Evolutionary conservation across 2,797 vertebrate species (phyloP).

Genomic region (Halcyon leucocephala): DNA sequence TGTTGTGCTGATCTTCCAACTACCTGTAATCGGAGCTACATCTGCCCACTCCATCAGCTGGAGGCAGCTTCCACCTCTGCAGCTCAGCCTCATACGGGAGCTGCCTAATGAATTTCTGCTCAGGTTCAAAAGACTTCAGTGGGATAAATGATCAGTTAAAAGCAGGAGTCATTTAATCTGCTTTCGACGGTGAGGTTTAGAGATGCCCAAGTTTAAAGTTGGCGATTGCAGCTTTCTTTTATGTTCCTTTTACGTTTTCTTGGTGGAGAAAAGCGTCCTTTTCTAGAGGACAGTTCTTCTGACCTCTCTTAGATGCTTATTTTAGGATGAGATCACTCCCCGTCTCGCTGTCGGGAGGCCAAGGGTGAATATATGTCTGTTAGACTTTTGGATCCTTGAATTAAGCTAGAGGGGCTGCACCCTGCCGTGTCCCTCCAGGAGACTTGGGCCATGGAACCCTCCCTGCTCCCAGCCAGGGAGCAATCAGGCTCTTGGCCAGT

Average conservation of each 20-base stretch:
- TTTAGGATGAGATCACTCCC: constrained; percentile 66
- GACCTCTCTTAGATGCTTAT: constrained; percentile 38
- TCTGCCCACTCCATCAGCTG: not conserved
- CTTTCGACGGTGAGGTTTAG: constrained; percentile 6
- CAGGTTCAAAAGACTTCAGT: not conserved
- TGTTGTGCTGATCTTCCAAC: not conserved
- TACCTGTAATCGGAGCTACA: not conserved
- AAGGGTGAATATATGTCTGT: not conserved
- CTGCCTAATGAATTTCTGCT: not conserved
- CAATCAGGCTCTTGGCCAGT: fast-evolving
- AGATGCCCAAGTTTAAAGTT: not conserved
- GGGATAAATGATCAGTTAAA: not conserved
- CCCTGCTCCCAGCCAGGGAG: not conserved
- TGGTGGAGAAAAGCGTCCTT: not conserved
- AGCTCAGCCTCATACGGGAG: fast-evolving
- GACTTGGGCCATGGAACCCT: fast-evolving
- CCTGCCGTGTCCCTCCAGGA: fast-evolving
- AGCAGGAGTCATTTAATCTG: not conserved
- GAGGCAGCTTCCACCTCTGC: not conserved
- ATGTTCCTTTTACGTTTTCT: not conserved
- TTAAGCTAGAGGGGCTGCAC: not conserved
- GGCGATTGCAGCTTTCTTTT: not conserved
- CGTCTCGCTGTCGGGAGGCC: not conserved
- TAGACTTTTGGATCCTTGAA: not conserved
- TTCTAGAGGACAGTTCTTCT: constrained; percentile 27